Percentiles rank a stretch among this genome's conserved stretches.
Evolutionary conservation across 2,888 invertebrate genomes (phyloP).

Genomic region (Homarus gammarus): DNA sequence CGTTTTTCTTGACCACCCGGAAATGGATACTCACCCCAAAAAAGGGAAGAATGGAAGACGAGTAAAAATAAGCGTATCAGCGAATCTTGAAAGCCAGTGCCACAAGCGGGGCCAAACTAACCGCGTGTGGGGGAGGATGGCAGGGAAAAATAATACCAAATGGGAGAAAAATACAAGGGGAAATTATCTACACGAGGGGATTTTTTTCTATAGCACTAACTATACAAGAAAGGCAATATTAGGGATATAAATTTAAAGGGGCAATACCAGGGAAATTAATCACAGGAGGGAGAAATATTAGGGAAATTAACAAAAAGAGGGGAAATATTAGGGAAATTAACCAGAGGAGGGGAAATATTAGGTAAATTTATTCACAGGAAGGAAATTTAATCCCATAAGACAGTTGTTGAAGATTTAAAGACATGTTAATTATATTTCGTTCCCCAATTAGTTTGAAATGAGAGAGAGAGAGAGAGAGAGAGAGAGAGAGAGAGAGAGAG

Average conservation of each 20-base stretch:
- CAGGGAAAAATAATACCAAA: neutral
- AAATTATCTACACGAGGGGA: neutral
- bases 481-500: too few species aligned
- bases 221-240: neutral
- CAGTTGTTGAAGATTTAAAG: too few species aligned
- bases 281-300: neutral
- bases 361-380: neutral
- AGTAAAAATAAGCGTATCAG: conserved; percentile 4
- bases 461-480: neutral
- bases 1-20: neutral
- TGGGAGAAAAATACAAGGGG: too few species aligned
- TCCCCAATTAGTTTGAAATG: too few species aligned
- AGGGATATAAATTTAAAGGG: neutral
- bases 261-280: neutral
- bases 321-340: neutral
- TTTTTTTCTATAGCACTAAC: neutral
- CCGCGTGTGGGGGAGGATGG: neutral
- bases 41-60: neutral
- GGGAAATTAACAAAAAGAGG: neutral
- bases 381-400: too few species aligned
- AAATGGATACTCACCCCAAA: neutral
- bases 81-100: neutral
- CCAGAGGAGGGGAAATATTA: too few species aligned
- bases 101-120: neutral
- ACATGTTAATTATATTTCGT: too few species aligned